A percentile compares a stretch with the other conserved stretches of the same genome.
Conservation (phyloP, 1,140 invertebrate genomes). For the Ladona fulva region DNA sequence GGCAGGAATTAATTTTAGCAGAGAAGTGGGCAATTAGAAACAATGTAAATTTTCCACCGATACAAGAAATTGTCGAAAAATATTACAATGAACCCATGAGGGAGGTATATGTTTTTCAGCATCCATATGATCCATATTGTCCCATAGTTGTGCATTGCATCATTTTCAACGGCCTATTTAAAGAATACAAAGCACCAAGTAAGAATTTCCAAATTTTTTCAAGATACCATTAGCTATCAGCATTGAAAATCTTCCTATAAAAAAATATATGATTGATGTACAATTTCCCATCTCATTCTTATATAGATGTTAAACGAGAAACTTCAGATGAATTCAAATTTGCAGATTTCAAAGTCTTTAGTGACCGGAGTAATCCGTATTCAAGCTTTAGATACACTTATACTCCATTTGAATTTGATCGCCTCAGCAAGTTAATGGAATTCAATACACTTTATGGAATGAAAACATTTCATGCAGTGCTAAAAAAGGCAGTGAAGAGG, state of each 20-base stretch:
- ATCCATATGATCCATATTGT: constrained; percentile 36
- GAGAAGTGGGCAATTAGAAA: constrained; percentile 41
- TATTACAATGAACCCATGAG: constrained; percentile 33
- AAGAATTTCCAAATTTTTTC: constrained; percentile 8
- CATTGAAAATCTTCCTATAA: too few relatives aligned
- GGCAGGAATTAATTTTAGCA: constrained; percentile 38
- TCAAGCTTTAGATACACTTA: constrained; percentile 42
- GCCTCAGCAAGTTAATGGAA: constrained; percentile 37
- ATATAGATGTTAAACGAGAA: constrained; percentile 31
- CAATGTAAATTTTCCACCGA: constrained; percentile 39
- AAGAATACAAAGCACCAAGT: constrained; percentile 37
- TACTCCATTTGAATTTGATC: constrained; percentile 34
- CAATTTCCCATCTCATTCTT: too few relatives aligned
- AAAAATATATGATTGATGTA: too few relatives aligned
- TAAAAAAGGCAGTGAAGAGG: not conserved
- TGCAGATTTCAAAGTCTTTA: constrained; percentile 40
- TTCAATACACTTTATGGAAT: constrained; percentile 35
- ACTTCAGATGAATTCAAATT: constrained; percentile 38
- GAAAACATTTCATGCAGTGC: not conserved
- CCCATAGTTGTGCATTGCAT: constrained; percentile 40
- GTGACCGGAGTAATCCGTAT: constrained; percentile 33
- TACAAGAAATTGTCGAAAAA: constrained; percentile 34
- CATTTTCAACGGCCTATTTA: constrained; percentile 39
- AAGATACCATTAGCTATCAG: too few relatives aligned
- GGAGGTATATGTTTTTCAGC: constrained; percentile 40